These are phyloP conservation scores for Malurus elegans DNA, from an alignment of 2,113 vertebrate species.

Conservation along the genomic window DNA sequence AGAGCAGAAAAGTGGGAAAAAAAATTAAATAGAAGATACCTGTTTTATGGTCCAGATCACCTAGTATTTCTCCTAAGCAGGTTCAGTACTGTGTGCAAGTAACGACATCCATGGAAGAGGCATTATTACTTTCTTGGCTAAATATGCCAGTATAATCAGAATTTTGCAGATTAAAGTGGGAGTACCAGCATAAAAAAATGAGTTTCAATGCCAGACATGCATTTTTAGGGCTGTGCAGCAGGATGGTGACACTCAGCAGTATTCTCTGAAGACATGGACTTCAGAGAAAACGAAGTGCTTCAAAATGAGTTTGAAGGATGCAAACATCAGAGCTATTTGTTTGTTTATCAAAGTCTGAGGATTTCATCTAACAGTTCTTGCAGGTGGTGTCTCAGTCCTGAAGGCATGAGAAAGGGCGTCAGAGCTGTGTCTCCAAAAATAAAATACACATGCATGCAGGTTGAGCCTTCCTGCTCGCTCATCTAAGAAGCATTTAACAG, in stretches of 20 bases:
- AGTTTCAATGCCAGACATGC: not conserved
- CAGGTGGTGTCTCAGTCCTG: not conserved
- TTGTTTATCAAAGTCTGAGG: not conserved
- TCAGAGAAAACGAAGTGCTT: not conserved
- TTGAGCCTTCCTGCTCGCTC: not conserved
- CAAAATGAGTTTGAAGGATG: not conserved
- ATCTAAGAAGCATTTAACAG: not conserved
- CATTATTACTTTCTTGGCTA: not conserved
- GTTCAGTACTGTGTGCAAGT: not conserved
- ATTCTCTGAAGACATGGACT: not conserved
- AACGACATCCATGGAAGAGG: not conserved
- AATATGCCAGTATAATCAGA: not conserved
- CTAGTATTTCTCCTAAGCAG: not conserved
- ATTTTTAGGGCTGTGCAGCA: not conserved
- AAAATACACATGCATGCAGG: not conserved
- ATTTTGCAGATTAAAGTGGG: not conserved
- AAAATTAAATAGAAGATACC: not conserved
- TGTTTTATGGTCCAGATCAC: not conserved
- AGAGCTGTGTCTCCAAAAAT: not conserved
- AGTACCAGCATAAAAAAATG: not conserved
- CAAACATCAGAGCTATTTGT: not conserved
- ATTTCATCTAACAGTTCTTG: not conserved
- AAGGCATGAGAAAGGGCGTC: not conserved
- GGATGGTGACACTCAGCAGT: not conserved
- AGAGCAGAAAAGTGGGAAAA: not conserved